phyloP scores from a whole-genome alignment of 2,113 vertebrate genomes.

The Eupsittula cactorum region DNA sequence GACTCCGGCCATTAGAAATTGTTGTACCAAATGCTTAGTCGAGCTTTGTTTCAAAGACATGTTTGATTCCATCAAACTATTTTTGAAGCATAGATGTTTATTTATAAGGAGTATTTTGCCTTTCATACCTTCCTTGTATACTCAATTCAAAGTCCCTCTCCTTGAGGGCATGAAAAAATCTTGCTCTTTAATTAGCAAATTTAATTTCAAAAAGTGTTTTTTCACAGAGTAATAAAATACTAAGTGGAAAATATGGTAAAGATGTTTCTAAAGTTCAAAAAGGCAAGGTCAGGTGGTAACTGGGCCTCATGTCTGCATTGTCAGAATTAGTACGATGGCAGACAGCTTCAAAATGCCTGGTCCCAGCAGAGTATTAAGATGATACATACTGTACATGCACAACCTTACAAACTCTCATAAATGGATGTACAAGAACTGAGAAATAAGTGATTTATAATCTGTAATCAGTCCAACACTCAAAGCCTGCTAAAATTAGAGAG shows the following conservation, averaged over 20 bases:
- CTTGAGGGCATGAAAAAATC: background rate
- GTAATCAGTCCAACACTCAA: background rate
- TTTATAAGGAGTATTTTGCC: conserved; percentile 3
- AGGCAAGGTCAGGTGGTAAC: background rate
- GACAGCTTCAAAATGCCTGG: background rate
- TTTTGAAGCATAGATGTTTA: conserved; percentile 29
- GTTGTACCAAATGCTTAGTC: background rate
- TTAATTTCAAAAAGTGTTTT: conserved; percentile 11
- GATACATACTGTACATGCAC: background rate
- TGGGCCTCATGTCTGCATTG: background rate
- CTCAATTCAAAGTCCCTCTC: background rate
- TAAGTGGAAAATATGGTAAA: background rate
- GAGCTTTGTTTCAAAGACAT: conserved; percentile 22
- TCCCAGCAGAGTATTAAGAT: background rate
- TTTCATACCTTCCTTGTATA: background rate
- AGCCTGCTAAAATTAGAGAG: background rate
- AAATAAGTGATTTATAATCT: background rate
- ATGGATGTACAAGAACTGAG: background rate
- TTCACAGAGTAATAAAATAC: background rate
- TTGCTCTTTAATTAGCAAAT: background rate
- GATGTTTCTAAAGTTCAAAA: background rate
- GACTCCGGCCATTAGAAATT: conserved; percentile 1
- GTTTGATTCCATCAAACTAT: conserved; percentile 33
- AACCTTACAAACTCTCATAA: background rate
- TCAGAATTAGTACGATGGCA: background rate